Evolutionary conservation across 2,888 invertebrate species (phyloP).

Genomic region (Opisthograptis luteolata): DNA sequence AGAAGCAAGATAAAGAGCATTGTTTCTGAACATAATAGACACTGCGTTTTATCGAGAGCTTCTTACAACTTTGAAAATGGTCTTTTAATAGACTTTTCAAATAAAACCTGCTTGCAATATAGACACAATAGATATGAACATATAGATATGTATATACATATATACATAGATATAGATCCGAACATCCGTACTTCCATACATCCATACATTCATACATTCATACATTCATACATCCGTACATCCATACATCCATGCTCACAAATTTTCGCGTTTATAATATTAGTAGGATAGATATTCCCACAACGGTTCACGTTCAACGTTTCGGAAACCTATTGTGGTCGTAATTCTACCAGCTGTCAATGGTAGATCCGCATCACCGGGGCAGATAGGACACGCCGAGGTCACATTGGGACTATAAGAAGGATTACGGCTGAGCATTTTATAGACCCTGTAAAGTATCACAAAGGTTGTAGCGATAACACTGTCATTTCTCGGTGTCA

Average conservation of each 20-base stretch:
- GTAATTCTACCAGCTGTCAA: slow-evolving; percentile 15
- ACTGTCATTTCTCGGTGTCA: too few species aligned
- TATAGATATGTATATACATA: neutral
- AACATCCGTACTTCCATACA: too few species aligned
- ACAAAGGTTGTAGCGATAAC: too few species aligned
- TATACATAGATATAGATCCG: too few species aligned
- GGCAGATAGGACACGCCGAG: slow-evolving; percentile 25
- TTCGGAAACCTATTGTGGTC: slow-evolving; percentile 29
- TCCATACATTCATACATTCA: too few species aligned
- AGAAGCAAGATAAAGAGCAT: slow-evolving; percentile 2
- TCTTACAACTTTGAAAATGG: neutral
- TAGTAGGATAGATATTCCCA: too few species aligned
- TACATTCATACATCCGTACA: too few species aligned
- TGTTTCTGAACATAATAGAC: slow-evolving; percentile 12
- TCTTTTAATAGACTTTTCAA: neutral
- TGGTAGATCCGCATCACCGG: slow-evolving; percentile 12
- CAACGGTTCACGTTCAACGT: slow-evolving; percentile 14
- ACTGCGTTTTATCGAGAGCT: slow-evolving; percentile 13
- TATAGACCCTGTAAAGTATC: neutral
- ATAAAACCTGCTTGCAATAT: neutral
- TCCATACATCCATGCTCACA: too few species aligned
- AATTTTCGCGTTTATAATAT: too few species aligned
- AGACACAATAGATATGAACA: neutral
- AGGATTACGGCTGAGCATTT: slow-evolving; percentile 2
- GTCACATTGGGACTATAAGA: neutral